Evolutionary conservation across 2,797 vertebrate species (phyloP), one percentile per base, ranked within the genome.

Genomic region (Pipistrellus pipistrellus): DNA sequence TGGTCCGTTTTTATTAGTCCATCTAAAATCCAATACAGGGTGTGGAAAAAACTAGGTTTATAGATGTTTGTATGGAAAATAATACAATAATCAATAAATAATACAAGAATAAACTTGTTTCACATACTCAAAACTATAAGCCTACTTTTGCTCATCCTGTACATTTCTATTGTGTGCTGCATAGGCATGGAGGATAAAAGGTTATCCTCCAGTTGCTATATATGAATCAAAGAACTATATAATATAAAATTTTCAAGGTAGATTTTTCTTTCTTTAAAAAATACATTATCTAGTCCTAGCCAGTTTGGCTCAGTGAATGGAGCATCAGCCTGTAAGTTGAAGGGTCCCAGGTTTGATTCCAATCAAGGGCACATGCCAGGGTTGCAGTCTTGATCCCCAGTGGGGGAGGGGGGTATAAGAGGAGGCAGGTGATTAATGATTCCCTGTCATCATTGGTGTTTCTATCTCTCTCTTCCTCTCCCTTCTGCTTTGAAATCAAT

Each of bases 231-330:
- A 84, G 77, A 95, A 41, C 6, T 81, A 21, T 23, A 30, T 41
- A 27, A 68, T 44, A 75, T 44, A 17, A 57, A 82, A 76, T 30
- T 90, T 75, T 85, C 2, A 32, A 75, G 68, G 35, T 71, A 72
- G 23, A 59, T 78, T 85, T 91, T 90, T 84, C 32, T 82, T 96
- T 95, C 59, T 69, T 64, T 83, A 35, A 73, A 73, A 90, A 95
- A 90, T 20, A 55, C 53, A 71, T 35, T 80, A 59, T n/a, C 57
- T 93, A 27, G 27, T 12, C 27, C 27, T 62, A 62, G 27, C 59
- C 2, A 0, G 13, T 62, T 62, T 62, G 59, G 27, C 13, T 62
- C 12, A 62, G 59, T 30, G 59, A 62, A 62, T 30, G 13, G 59
- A 62, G 59, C 27, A 62, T 62, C 27, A 30, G 2, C 13, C 59